Base-by-base conservation (phyloP, 2,797 vertebrate species). In the Emys orbicularis region DNA sequence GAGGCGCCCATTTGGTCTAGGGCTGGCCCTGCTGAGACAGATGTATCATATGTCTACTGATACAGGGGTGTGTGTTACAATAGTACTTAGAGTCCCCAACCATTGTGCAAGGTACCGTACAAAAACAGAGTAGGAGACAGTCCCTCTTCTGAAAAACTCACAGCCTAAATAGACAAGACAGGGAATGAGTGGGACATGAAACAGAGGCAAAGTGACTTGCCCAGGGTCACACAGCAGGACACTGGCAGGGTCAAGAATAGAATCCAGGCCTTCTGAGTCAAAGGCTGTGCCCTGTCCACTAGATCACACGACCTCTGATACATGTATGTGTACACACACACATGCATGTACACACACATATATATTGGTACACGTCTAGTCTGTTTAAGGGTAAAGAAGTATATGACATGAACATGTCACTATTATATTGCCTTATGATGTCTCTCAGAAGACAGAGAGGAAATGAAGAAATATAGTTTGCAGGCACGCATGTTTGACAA, bases 401-500 rank as follows among this genome's bases (percentile, higher is more conserved):
- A 15, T n/a, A 16, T 5, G 7, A 52, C 4, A 5, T 47, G 41
- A n/a, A n/a, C 83, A 37, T 12, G 54, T 52, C 15, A n/a, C 16
- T n/a, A n/a, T 27, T 59, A 47, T 9, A 7, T 4, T 80, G 47
- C 15, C 0, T 0, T n/a, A 44, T 41, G 18, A 15, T 8, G 10
- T 11, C 61, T 27, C 13, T 56, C 80, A 80, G 52, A 65, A 65
- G 61, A 65, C 16, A 65, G 68, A 21, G 12, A 79, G 44, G 49
- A 68, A 4, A 29, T 74, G 7, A 18, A 50, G 85, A 91, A 57
- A 29, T 59, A 44, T 34, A 31, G 12, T 84, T 53, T 53, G 16
- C n/a, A 12, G n/a, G 5, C 50, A 11, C n/a, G 29, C 27, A 29
- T 29, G 23, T 27, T 12, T 44, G 8, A 12, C 57, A 29, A 18